Percentiles rank a stretch among this genome's conserved stretches.
These are phyloP conservation scores for Beroe forskalii DNA, from an alignment of 37 sponge, comb jelly and placozoan species.

Conservation along the genomic window DNA sequence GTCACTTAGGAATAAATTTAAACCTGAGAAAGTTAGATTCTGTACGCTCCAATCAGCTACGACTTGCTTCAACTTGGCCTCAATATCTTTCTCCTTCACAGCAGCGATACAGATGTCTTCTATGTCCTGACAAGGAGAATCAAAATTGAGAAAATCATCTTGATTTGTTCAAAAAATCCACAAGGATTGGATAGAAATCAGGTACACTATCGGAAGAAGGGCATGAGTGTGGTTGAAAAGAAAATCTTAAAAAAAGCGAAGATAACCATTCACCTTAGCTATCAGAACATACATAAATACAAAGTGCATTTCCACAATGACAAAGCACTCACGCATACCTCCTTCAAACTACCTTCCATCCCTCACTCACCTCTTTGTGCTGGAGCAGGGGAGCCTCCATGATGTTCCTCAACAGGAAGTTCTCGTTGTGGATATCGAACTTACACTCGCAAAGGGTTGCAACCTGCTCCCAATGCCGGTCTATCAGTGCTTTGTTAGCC, in stretches of 20 bases:
- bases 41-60: conserved; percentile 87
- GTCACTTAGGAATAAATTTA: no score
- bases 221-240: not conserved
- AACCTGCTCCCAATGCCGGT: conserved; percentile 90
- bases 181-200: no score
- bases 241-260: no score
- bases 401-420: conserved; percentile 83
- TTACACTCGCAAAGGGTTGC: conserved; percentile 75
- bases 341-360: no score
- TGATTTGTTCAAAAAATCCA: no score
- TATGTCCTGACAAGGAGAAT: conserved; percentile 17
- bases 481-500: conserved; percentile 94
- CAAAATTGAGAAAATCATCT: not conserved
- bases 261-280: no score
- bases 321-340: no score
- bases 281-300: no score
- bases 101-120: conserved; percentile 94
- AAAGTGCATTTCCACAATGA: no score
- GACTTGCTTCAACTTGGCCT: conserved; percentile 88
- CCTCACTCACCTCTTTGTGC: conserved; percentile 89
- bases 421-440: conserved; percentile 86
- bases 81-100: conserved; percentile 98
- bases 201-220: no score
- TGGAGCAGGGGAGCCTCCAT: conserved; percentile 94
- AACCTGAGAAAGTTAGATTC: conserved; percentile 64